Percentiles rank a stretch among this genome's conserved stretches.
Evolutionary conservation across 2,888 invertebrate species (phyloP).

Genomic region (Steinernema carpocapsae): DNA sequence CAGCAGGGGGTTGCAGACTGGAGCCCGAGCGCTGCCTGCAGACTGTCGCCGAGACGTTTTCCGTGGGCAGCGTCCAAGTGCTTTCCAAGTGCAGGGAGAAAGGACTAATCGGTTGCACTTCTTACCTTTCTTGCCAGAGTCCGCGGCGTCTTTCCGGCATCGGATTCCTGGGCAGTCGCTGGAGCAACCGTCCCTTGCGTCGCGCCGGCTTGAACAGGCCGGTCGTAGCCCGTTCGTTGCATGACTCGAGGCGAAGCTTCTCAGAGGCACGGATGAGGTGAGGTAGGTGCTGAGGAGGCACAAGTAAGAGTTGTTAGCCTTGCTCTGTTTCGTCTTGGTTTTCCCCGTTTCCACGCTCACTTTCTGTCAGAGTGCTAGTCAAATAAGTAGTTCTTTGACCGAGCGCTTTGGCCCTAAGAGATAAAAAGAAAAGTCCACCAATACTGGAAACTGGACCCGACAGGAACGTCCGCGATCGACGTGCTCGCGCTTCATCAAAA

Average conservation of each 20-base stretch:
- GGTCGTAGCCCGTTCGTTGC: neutral
- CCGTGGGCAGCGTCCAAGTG: neutral
- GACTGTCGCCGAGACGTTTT: no score
- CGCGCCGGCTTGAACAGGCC: neutral
- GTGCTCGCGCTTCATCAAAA: neutral
- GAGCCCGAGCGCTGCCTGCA: neutral
- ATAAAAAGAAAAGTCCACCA: constrained; percentile 23
- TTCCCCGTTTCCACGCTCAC: constrained; percentile 13
- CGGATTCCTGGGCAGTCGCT: neutral
- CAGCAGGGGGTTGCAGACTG: neutral
- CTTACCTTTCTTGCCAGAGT: constrained; percentile 1
- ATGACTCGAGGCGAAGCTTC: neutral
- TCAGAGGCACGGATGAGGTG: no score
- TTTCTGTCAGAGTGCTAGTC: neutral
- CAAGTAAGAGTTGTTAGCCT: neutral
- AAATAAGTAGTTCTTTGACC: neutral
- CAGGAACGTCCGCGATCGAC: no score
- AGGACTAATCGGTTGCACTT: neutral
- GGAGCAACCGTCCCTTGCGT: neutral
- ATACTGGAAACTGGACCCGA: neutral
- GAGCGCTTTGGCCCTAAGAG: constrained; percentile 30
- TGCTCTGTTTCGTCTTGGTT: neutral
- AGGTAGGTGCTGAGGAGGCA: neutral
- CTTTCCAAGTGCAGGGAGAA: constrained; percentile 2
- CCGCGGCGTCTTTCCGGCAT: neutral